Base-by-base conservation (phyloP, 1,140 invertebrate species). In the Drosophila oshimai region DNA sequence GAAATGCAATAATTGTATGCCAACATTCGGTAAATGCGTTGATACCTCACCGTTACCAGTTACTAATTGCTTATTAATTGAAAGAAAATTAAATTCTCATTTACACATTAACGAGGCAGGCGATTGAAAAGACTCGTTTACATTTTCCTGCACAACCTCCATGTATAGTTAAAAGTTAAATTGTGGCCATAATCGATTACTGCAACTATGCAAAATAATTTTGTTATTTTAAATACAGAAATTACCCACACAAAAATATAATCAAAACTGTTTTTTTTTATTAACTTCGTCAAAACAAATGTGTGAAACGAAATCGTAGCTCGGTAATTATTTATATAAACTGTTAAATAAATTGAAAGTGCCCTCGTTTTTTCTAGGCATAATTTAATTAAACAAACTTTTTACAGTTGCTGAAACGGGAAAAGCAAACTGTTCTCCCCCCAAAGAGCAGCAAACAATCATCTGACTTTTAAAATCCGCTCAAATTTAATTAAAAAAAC, bases 401-500 rank as follows among this genome's bases (percentile, higher is more conserved):
- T 41, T 58, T 26, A 47, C 50, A 70, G 64, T 58, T 45, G 47
- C 22, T 13, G 10, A 36, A 74, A 64, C 46, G 33, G 15, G 33
- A 41, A 58, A 46, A 15, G 20, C 45, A 72, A 50, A 47, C 36
- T 34, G 50, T 55, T 20, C 36, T 60, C 53, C 36, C 17, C 39
- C 12, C 65, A 51, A 47, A 70, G 50, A 37, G 28, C 28, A 37
- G 6, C 54, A 49, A 24, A 41, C 60, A 50, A 46, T 12, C 57
- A 46, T 12, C 53, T 83, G 79, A 65, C 79, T 83, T 83, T 83
- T 83, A 83, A 83, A 83, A 84, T 67, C 69, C 69, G 45, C 64
- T 65, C 69, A 83, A 78, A 83, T 84, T 83, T 83, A 83, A 83
- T 83, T 83, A 73, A 83, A 83, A 83, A 81, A 74, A 71, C 50